Evolutionary conservation across 2,113 vertebrate genomes (phyloP), one percentile per base, ranked within the genome.

Genomic region (Odocoileus virginianus): DNA sequence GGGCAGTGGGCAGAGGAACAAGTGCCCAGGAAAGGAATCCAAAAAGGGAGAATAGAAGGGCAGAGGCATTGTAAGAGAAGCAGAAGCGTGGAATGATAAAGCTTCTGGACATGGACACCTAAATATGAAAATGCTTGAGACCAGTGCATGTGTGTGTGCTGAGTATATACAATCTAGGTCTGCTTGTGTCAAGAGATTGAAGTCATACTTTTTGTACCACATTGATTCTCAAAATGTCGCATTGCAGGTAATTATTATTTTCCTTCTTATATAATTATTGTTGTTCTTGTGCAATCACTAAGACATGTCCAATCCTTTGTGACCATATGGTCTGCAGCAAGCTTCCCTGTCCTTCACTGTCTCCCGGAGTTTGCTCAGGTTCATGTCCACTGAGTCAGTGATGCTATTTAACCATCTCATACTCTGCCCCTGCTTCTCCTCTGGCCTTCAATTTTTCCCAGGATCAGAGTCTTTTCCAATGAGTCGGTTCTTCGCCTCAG

Each of bases 181-280:
- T 30, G 10, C n/a, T 60, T 86, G 30, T 94, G 58, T 88, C 82
- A 89, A 54, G 27, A 97, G 55, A 91, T 11, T 86, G 43, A 60
- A 13, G 81, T 85, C 30, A 21, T 64, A 64, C 55, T 17, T 88
- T 87, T 83, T 76, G 45, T 74, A 60, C 13, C 50, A 87, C 21
- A 58, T 3, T 12, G 21, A 91, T 64, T 94, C 45, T 93, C 89
- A 88, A 94, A 95, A 90, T 15, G 19, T 28, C 67, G 6, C 74
- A 36, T 45, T 43, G 21, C n/a, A 19, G 36, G 9, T 67, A 55
- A 45, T 82, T 40, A 84, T 21, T 52, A 36, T 54, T 64, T 57
- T 58, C 64, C 91, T 67, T 81, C 81, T 76, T 85, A 55, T 19
- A 43, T 33, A 58, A 60, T 61, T 67, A 13, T 28, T 76, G 10